These are phyloP conservation scores for Halcyon badia DNA, from an alignment of 2,797 vertebrate species.

Conservation along the genomic window DNA sequence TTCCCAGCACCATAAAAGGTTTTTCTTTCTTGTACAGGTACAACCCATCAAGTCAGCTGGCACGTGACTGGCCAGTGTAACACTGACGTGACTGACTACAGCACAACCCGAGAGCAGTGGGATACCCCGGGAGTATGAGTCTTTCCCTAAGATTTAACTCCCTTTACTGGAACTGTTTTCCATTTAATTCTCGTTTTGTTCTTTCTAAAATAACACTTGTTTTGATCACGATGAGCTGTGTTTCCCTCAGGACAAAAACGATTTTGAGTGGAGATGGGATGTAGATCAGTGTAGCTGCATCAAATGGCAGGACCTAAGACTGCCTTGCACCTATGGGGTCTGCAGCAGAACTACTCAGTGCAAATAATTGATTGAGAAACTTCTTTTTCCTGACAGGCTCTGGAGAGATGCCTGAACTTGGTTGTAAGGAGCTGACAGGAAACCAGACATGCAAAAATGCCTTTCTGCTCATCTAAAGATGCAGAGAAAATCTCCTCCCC, in stretches of 20 bases:
- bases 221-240: fast-evolving
- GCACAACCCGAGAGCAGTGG: not conserved
- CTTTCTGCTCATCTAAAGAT: not conserved
- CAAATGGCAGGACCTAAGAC: not conserved
- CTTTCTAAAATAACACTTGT: not conserved
- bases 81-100: not conserved
- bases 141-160: not conserved
- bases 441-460: not conserved
- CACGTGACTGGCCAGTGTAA: not conserved
- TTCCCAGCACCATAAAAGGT: not conserved
- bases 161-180: not conserved
- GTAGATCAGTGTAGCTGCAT: not conserved
- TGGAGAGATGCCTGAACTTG: not conserved
- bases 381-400: not conserved
- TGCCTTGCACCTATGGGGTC: not conserved
- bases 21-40: not conserved
- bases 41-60: not conserved
- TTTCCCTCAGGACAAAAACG: not conserved
- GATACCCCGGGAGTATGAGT: not conserved
- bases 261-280: not conserved
- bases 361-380: not conserved
- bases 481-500: slow-evolving; percentile 10
- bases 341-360: not conserved
- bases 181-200: not conserved
- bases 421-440: slow-evolving; percentile 31